Percentiles rank a stretch among this genome's conserved stretches.
Conservation (phyloP, 2,113 vertebrate genomes). For the Eudyptes chrysolophus region DNA sequence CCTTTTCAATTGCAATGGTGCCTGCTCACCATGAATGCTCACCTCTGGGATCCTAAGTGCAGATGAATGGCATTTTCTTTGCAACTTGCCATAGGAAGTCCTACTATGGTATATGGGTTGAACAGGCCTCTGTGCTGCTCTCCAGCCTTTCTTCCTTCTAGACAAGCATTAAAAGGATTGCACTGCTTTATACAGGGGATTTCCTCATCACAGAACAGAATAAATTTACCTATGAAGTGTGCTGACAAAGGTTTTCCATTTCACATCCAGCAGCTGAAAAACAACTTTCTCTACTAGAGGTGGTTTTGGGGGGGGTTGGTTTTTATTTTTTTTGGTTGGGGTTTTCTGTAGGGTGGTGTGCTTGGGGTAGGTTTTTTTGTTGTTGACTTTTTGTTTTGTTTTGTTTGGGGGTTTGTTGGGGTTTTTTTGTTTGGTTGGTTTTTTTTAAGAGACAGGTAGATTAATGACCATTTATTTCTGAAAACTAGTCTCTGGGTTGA, state of each 20-base stretch:
- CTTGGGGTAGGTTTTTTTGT: no score
- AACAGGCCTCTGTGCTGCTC: no score
- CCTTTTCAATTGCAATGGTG: background rate
- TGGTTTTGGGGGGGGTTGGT: no score
- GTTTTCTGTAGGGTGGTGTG: no score
- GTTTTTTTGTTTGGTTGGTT: background rate
- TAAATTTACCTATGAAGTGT: background rate
- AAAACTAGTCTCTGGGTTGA: background rate
- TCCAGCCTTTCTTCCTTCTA: background rate
- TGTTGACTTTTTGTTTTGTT: background rate
- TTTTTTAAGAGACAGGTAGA: background rate
- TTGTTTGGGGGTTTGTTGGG: background rate
- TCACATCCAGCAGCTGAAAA: background rate
- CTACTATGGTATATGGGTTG: accelerated
- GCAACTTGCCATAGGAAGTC: background rate
- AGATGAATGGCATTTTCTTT: background rate
- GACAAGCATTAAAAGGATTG: background rate
- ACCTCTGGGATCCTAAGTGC: accelerated
- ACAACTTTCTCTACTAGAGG: background rate
- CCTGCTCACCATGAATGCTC: background rate
- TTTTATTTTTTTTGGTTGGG: no score
- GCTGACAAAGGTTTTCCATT: background rate
- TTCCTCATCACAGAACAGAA: background rate
- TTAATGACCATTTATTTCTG: background rate
- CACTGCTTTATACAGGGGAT: background rate